Percentiles rank a stretch among this genome's conserved stretches.
Conservation (phyloP, 2,113 vertebrate species). For the Madoqua kirkii region DNA sequence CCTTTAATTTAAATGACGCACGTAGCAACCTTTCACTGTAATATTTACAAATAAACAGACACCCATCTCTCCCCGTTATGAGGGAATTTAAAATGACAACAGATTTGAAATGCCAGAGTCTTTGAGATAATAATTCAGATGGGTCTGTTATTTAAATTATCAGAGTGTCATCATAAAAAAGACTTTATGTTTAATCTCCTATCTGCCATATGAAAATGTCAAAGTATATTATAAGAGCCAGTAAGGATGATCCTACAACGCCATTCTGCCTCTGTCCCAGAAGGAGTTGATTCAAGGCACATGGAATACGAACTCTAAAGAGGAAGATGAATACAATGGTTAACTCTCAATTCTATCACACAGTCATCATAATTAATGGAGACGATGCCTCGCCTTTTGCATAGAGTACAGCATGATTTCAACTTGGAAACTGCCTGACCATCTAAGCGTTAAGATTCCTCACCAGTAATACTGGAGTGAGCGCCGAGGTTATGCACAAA, state of each 20-base stretch:
- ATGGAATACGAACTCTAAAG: not conserved
- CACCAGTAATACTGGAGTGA: accelerated
- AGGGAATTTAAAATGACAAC: constrained; percentile 34
- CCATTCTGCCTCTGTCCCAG: not conserved
- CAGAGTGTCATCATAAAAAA: not conserved
- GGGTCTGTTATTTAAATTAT: not conserved
- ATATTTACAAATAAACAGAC: constrained; percentile 29
- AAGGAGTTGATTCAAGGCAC: not conserved
- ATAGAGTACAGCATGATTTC: not conserved
- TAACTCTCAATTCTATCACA: not conserved
- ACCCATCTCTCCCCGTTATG: not conserved
- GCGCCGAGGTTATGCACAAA: accelerated
- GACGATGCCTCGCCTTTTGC: not conserved
- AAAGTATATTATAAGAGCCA: not conserved
- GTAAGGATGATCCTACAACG: not conserved
- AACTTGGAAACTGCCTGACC: not conserved
- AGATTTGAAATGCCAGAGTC: constrained; percentile 30
- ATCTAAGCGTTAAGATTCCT: not conserved
- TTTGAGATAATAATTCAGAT: constrained; percentile 13
- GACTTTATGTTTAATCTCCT: constrained; percentile 6
- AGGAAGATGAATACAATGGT: not conserved
- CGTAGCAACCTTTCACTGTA: not conserved
- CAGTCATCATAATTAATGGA: not conserved
- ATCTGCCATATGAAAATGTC: constrained; percentile 31
- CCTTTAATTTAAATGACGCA: not conserved